Percentiles rank a stretch among this genome's conserved stretches.
phyloP scores from a whole-genome alignment of 2,888 invertebrate genomes.

The Pomacea canaliculata region DNA sequence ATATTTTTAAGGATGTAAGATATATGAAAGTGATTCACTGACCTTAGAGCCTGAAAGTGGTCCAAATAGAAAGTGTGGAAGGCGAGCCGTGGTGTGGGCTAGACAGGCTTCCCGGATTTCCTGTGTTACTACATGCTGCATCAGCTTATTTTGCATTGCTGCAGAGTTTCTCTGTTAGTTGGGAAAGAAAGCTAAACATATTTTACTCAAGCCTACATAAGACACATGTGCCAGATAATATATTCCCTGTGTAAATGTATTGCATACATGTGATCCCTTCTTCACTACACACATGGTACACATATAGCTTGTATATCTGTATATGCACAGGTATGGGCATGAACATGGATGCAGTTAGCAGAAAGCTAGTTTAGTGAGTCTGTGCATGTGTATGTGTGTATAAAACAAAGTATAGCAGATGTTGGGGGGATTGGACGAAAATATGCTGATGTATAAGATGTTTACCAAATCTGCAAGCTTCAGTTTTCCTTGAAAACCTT shows the following conservation, averaged over 20 bases:
- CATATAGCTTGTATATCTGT: no score
- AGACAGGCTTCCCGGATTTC: constrained; percentile 61
- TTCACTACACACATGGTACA: no score
- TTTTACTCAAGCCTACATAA: not conserved
- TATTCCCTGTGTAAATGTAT: not conserved
- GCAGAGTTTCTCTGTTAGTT: constrained; percentile 56
- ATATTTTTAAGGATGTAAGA: no score
- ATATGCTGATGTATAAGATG: no score
- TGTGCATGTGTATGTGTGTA: no score
- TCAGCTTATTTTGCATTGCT: constrained; percentile 47
- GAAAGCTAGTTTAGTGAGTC: no score
- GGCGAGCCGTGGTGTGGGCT: constrained; percentile 56
- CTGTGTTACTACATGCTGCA: constrained; percentile 55
- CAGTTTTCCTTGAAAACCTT: constrained; percentile 49
- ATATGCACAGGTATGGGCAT: no score
- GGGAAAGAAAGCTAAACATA: not conserved
- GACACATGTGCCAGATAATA: not conserved
- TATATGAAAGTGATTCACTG: not conserved
- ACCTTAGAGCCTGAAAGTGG: constrained; percentile 58
- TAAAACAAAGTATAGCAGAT: no score
- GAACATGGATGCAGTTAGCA: no score
- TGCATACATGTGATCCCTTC: no score
- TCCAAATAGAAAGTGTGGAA: constrained; percentile 59
- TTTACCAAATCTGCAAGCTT: constrained; percentile 60
- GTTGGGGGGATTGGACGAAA: no score